These are phyloP conservation scores for Arion vulgaris DNA, from an alignment of 1,140 invertebrate species.

Conservation along the genomic window DNA sequence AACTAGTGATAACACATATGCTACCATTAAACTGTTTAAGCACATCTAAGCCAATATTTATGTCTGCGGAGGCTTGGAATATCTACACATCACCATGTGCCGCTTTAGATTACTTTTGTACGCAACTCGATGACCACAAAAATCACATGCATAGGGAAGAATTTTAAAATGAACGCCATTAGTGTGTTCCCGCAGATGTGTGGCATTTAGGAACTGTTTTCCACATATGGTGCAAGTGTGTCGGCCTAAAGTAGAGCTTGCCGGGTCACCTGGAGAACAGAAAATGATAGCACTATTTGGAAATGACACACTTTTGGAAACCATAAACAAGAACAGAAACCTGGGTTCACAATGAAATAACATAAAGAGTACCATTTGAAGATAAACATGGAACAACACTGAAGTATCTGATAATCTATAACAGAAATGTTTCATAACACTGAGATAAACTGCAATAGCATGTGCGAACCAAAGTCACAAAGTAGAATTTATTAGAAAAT, in stretches of 20 bases:
- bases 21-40: too few species aligned
- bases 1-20: too few species aligned
- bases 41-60: neutral
- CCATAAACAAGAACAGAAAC: neutral
- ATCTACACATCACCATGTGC: conserved; percentile 9
- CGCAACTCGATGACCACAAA: conserved; percentile 14
- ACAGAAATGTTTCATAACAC: too few species aligned
- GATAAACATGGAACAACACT: neutral
- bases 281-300: conserved; percentile 20
- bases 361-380: neutral
- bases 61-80: neutral
- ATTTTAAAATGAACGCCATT: conserved; percentile 31
- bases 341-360: neutral
- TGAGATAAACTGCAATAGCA: too few species aligned
- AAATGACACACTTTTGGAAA: neutral
- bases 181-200: conserved; percentile 22
- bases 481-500: too few species aligned
- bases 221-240: conserved; percentile 22
- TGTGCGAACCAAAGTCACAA: too few species aligned
- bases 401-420: neutral
- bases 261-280: conserved; percentile 19
- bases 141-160: conserved; percentile 17
- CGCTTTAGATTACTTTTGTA: conserved; percentile 24
- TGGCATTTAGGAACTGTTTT: conserved; percentile 26
- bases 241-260: conserved; percentile 21